These are phyloP conservation scores for Petaurus breviceps DNA, from an alignment of 2,113 vertebrate genomes.

Conservation along the genomic window DNA sequence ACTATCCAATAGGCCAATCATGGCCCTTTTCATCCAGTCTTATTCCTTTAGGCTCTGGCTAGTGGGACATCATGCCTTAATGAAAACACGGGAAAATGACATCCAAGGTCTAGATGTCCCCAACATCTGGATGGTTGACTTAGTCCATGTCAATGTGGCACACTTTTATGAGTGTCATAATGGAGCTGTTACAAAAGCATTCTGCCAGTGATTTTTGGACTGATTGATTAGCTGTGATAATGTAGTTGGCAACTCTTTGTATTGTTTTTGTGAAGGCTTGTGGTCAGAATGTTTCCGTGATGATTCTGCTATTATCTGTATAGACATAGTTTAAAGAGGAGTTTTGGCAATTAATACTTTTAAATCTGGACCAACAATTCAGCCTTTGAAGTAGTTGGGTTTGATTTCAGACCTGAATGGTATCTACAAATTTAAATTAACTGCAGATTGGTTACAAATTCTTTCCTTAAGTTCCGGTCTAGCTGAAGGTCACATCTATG, in stretches of 20 bases:
- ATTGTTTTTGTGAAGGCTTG: constrained; percentile 13
- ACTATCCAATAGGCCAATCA: background rate
- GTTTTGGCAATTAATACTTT: constrained; percentile 23
- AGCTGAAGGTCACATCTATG: background rate
- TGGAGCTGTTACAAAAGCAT: constrained; percentile 13
- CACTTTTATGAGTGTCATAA: background rate
- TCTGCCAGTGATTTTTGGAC: background rate
- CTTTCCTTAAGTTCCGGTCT: background rate
- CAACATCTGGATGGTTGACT: background rate
- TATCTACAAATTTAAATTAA: constrained; percentile 26
- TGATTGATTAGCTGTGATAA: background rate
- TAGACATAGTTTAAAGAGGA: background rate
- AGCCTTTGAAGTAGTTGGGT: background rate
- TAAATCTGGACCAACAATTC: background rate
- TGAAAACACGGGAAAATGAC: background rate
- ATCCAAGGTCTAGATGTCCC: background rate
- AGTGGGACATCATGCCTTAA: constrained; percentile 4
- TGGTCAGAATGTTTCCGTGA: constrained; percentile 16
- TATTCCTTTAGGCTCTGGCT: background rate
- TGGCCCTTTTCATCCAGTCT: background rate
- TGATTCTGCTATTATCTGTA: constrained; percentile 37
- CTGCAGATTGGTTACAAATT: constrained; percentile 14
- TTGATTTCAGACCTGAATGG: constrained; percentile 7
- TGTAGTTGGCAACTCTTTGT: constrained; percentile 12
- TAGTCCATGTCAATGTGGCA: background rate